These are phyloP conservation scores for Remorina albescens DNA, from an alignment of 2,797 vertebrate genomes.

Conservation along the genomic window DNA sequence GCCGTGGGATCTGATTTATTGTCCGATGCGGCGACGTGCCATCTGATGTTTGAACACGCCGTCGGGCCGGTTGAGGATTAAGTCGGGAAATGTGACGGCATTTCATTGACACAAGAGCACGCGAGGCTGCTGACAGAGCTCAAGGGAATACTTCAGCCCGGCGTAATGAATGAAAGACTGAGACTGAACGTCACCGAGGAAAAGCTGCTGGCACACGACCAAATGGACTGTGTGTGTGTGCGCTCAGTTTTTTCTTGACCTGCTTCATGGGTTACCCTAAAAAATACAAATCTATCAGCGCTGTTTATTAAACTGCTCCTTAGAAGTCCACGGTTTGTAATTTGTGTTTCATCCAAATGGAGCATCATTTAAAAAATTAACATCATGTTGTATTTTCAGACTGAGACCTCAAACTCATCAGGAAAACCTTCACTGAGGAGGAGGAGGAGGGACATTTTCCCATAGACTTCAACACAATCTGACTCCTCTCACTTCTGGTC, in stretches of 20 bases:
- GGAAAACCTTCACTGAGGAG: no score
- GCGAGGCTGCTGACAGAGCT: constrained; percentile 71
- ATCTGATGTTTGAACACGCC: constrained; percentile 9
- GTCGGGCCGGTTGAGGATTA: constrained; percentile 13
- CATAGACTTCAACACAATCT: no score
- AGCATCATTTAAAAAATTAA: no score
- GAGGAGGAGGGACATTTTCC: no score
- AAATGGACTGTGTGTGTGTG: constrained; percentile 34
- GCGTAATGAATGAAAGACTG: constrained; percentile 73
- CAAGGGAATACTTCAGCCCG: constrained; percentile 81
- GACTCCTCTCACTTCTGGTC: no score
- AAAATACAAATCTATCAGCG: no score
- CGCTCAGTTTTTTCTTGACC: neutral
- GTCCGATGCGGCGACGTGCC: neutral
- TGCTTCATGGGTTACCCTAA: neutral
- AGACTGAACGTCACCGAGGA: constrained; percentile 73
- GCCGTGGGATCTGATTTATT: constrained; percentile 4
- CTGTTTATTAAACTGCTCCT: no score
- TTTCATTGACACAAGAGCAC: constrained; percentile 17
- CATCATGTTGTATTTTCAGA: no score
- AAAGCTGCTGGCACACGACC: constrained; percentile 53
- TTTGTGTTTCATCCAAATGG: no score
- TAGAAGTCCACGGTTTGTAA: no score
- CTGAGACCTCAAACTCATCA: no score
- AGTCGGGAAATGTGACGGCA: constrained; percentile 28